Base-by-base conservation (phyloP, 2,888 invertebrate genomes). In the Protonemura montana region DNA sequence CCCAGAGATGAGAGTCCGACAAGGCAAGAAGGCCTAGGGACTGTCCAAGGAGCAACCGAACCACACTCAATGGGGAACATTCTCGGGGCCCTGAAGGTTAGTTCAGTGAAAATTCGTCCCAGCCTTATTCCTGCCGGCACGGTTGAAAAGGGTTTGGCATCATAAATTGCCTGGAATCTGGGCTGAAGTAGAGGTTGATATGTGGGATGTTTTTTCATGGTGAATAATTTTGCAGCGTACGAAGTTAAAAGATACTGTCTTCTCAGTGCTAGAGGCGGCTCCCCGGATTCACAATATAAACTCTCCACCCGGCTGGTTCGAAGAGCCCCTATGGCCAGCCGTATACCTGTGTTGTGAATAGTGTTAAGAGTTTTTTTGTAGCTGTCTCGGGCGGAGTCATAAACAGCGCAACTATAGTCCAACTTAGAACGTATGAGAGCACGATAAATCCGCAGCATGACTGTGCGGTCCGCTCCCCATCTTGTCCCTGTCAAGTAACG, bases 271-370 rank as follows among this genome's bases (percentile, higher is more conserved):
- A 30, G 85, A 16, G 85, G 30, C 13, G 85, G 76, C 10, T 30
- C 30, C 21, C 80, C 26, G 5, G 80, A 1, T 5, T 80, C 80
- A 80, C 80, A 80, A 16, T 80, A 80, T 27, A 80, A 16, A 28
- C 80, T 80, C 27, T 27, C 80, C 3, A 80, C 10, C 25, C 13
- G 87, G 81, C 83, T 85, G 21, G 87, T 81, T 77, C 42, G 29
- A 26, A 85, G 84, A 29, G 29, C 78, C 3, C 78, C 78, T 16
- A 29, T 30, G 5, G 28, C 77, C 10, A 85, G 41, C 1, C 28
- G 26, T 1, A 76, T 78, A 27, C 29, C 85, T 30, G 85, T 35
- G 28, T 85, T 10, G 78, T 77, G 85, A 26, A 80, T 35, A 3
- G 77, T n/a, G n/a, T 76, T n/a, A 0, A 85, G n/a, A 0, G 30